Conservation (phyloP, 1,140 invertebrate species). For the Neodiprion pinetum region DNA sequence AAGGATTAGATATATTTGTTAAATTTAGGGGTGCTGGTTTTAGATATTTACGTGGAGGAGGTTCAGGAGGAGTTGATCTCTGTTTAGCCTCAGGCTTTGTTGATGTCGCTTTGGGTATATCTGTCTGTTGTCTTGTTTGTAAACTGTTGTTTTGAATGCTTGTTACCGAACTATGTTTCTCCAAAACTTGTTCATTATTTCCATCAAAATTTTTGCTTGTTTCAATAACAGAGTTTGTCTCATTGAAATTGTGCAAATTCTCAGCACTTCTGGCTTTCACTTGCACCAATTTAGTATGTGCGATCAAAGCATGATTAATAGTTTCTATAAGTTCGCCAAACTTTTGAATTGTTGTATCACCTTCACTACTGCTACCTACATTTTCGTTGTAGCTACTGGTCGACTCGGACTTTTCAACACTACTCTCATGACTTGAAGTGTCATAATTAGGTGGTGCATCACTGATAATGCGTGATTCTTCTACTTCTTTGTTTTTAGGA, state of each 20-base stretch:
- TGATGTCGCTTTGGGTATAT: neutral
- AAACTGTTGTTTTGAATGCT: neutral
- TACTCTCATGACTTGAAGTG: constrained; percentile 26
- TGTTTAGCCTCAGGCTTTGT: constrained; percentile 42
- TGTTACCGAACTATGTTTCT: neutral
- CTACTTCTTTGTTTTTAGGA: neutral
- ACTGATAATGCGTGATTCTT: neutral
- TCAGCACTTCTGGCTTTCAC: constrained; percentile 18
- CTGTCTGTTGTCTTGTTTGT: neutral
- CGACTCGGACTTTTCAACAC: constrained; percentile 35
- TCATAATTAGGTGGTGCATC: neutral
- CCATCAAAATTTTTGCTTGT: neutral
- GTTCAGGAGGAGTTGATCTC: constrained; percentile 56
- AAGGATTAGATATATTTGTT: constrained; percentile 14
- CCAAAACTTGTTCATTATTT: neutral
- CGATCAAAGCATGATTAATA: constrained; percentile 32
- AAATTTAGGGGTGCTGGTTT: constrained; percentile 38
- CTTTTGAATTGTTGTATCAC: constrained; percentile 28
- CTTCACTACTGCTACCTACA: constrained; percentile 29
- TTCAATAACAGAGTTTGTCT: neutral
- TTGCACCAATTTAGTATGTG: constrained; percentile 30
- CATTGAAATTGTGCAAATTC: constrained; percentile 3
- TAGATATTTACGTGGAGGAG: constrained; percentile 60
- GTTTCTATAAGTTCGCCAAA: constrained; percentile 36
- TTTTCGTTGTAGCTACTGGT: constrained; percentile 12